Conservation (phyloP, 2,797 vertebrate genomes). For the Lacerta agilis region DNA sequence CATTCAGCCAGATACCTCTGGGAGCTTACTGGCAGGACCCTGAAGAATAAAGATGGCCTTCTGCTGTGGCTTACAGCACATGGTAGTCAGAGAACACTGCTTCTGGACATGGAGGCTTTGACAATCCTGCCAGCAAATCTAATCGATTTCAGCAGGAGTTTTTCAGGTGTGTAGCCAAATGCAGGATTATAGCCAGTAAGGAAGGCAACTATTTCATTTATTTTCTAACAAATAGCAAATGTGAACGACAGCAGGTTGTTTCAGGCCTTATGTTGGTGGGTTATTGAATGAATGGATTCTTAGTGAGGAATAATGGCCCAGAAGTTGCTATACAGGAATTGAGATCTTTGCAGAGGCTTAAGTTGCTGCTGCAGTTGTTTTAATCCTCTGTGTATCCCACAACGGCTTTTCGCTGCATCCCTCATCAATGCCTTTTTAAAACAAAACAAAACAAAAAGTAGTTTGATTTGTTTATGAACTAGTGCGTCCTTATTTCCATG, state of each 20-base stretch:
- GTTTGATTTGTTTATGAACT: conserved; percentile 72
- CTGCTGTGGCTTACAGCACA: neutral
- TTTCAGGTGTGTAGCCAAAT: neutral
- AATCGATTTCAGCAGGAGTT: neutral
- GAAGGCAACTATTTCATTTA: neutral
- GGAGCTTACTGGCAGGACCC: neutral
- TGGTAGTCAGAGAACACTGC: neutral
- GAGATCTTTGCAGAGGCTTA: conserved; percentile 40
- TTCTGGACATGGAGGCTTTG: neutral
- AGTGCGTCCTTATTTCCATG: conserved; percentile 61
- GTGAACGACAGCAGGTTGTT: neutral
- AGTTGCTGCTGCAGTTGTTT: neutral
- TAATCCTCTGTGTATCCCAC: conserved; percentile 41
- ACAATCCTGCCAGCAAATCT: neutral
- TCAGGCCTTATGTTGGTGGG: neutral
- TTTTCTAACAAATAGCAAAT: neutral
- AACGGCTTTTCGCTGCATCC: conserved; percentile 50
- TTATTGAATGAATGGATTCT: conserved; percentile 23
- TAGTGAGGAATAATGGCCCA: conserved; percentile 17
- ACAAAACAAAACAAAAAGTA: conserved; percentile 16
- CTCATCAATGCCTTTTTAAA: conserved; percentile 30
- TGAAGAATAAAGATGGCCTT: too few species aligned
- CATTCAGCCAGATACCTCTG: too few species aligned
- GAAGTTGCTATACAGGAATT: conserved; percentile 52
- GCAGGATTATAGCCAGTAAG: neutral